These are phyloP conservation scores for Paedocypris micromegethes DNA, from an alignment of 2,797 vertebrate species.

Conservation along the genomic window DNA sequence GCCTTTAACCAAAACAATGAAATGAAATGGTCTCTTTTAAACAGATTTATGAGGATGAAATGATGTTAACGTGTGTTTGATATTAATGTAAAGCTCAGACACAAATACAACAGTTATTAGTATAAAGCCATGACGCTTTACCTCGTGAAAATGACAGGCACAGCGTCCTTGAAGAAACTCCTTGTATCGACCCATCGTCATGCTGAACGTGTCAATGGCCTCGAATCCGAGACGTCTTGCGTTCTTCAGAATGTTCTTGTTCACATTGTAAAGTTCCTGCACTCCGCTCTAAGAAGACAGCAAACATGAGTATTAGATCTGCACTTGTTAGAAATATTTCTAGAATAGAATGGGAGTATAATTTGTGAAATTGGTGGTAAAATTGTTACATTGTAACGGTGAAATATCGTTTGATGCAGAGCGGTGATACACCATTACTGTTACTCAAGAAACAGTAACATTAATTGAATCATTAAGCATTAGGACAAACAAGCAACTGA, in stretches of 20 bases:
- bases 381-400: no score
- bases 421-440: no score
- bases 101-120: no score
- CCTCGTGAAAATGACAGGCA: conserved; percentile 95
- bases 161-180: conserved; percentile 92
- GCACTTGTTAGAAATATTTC: no score
- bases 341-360: no score
- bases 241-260: conserved; percentile 73
- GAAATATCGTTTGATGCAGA: no score
- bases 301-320: neutral
- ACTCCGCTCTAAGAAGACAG: conserved; percentile 80
- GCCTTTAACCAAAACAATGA: conserved; percentile 44
- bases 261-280: conserved; percentile 78
- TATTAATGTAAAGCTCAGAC: no score
- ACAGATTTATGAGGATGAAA: conserved; percentile 35
- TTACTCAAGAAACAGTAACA: no score
- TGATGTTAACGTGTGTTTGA: conserved; percentile 20
- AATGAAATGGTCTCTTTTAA: conserved; percentile 37
- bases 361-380: no score
- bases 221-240: conserved; percentile 81
- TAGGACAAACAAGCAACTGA: no score
- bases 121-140: conserved; percentile 51
- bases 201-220: conserved; percentile 85
- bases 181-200: conserved; percentile 91
- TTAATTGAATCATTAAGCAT: no score